Evolutionary conservation across 2,797 vertebrate genomes (phyloP).

Genomic region (Hydrocynus forskahlii): DNA sequence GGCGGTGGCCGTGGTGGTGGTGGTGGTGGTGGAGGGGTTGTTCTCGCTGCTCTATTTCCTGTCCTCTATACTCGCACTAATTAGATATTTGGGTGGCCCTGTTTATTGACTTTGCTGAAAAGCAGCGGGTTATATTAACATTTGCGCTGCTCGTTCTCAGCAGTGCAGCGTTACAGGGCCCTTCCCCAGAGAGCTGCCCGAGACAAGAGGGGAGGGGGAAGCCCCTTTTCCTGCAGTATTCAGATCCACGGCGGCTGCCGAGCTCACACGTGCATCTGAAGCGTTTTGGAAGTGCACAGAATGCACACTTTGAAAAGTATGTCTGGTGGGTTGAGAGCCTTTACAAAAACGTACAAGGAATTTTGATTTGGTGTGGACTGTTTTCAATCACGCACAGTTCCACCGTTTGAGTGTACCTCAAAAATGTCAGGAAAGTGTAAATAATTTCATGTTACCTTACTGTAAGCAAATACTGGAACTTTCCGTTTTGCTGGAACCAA

Average conservation of each 20-base stretch:
- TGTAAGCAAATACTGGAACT: conserved; percentile 29
- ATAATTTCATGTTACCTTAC: conserved; percentile 27
- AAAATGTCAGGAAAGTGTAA: conserved; percentile 30
- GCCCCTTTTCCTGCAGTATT: neutral
- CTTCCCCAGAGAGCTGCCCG: conserved; percentile 75
- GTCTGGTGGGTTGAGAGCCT: neutral
- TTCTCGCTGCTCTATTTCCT: conserved; percentile 90
- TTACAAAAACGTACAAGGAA: neutral
- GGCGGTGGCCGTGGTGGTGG: conserved; percentile 30
- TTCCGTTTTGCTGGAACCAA: neutral
- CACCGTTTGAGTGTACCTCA: conserved; percentile 13
- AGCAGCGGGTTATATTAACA: conserved; percentile 91
- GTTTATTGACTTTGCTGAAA: conserved; percentile 99
- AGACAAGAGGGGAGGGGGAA: conserved; percentile 65
- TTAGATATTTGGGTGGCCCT: conserved; percentile 99
- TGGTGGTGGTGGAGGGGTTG: conserved; percentile 66
- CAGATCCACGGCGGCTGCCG: neutral
- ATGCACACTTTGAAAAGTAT: neutral
- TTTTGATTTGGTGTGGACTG: neutral
- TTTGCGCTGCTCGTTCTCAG: conserved; percentile 98
- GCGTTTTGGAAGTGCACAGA: neutral
- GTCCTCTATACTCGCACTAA: conserved; percentile 92
- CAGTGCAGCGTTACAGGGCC: conserved; percentile 91
- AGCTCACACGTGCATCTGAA: conserved; percentile 10
- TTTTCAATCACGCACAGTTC: conserved; percentile 25